Conservation (phyloP, 2,113 vertebrate species). For the Haliaeetus leucogaster region DNA sequence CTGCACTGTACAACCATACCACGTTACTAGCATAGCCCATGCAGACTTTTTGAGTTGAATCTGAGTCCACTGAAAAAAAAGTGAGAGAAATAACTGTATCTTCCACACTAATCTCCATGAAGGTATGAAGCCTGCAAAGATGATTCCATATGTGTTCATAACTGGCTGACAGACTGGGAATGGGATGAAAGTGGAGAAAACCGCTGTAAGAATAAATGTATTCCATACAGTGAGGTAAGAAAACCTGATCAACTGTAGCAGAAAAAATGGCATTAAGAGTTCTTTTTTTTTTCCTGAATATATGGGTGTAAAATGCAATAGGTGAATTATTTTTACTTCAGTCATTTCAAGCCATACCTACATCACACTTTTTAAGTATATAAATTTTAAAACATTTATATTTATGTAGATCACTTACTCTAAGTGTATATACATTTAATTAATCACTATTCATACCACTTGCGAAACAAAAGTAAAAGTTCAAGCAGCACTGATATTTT, state of each 20-base stretch:
- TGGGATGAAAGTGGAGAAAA: slow-evolving; percentile 61
- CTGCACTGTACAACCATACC: background rate
- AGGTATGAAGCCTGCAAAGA: slow-evolving; percentile 75
- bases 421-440: background rate
- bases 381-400: background rate
- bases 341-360: background rate
- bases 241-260: background rate
- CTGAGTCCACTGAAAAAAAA: background rate
- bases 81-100: background rate
- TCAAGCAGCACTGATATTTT: background rate
- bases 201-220: slow-evolving; percentile 61
- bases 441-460: background rate
- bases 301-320: background rate
- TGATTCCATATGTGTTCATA: slow-evolving; percentile 61
- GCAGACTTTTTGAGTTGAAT: background rate
- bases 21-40: background rate
- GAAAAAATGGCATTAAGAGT: background rate
- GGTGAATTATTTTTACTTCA: background rate
- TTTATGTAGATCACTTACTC: background rate
- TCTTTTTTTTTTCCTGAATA: background rate
- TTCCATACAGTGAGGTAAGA: slow-evolving; percentile 66
- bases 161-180: slow-evolving; percentile 71
- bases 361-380: background rate
- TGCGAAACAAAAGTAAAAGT: background rate
- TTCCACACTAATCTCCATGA: background rate